Evolutionary conservation across 2,113 vertebrate genomes (phyloP).

Genomic region (Nyctibius bracteatus): DNA sequence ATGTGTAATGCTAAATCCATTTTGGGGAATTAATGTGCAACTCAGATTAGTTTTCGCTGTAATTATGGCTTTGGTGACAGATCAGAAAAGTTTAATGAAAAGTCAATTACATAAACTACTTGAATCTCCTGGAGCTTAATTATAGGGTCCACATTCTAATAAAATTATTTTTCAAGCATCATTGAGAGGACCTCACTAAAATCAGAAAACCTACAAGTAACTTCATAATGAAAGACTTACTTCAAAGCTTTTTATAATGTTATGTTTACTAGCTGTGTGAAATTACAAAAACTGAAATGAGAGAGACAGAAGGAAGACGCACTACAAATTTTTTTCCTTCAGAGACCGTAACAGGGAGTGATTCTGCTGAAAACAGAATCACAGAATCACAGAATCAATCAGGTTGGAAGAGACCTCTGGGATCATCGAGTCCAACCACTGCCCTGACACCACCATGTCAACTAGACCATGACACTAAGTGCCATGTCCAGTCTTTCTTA

Average conservation of each 20-base stretch:
- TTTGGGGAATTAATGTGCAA: slow-evolving; percentile 11
- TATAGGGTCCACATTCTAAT: neutral
- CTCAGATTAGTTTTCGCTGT: slow-evolving; percentile 32
- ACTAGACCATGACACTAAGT: no score
- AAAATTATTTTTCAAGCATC: slow-evolving; percentile 38
- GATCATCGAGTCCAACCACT: no score
- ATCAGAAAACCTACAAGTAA: neutral
- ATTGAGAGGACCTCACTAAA: neutral
- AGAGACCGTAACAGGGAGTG: neutral
- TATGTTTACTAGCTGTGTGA: neutral
- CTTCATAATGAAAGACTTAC: neutral
- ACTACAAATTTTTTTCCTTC: neutral
- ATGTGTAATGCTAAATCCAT: neutral
- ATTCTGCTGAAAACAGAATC: neutral
- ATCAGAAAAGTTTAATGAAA: slow-evolving; percentile 46
- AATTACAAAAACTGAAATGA: neutral
- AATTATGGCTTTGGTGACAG: slow-evolving; percentile 35
- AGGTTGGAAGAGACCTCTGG: no score
- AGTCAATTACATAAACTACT: slow-evolving; percentile 29
- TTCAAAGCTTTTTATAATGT: neutral
- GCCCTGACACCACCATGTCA: no score
- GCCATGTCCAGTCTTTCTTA: no score
- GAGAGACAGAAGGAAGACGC: neutral
- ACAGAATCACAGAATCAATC: no score
- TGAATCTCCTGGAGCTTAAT: slow-evolving; percentile 33